These are phyloP conservation scores for Bedellia somnulentella DNA, from an alignment of 2,888 invertebrate genomes.

Conservation along the genomic window DNA sequence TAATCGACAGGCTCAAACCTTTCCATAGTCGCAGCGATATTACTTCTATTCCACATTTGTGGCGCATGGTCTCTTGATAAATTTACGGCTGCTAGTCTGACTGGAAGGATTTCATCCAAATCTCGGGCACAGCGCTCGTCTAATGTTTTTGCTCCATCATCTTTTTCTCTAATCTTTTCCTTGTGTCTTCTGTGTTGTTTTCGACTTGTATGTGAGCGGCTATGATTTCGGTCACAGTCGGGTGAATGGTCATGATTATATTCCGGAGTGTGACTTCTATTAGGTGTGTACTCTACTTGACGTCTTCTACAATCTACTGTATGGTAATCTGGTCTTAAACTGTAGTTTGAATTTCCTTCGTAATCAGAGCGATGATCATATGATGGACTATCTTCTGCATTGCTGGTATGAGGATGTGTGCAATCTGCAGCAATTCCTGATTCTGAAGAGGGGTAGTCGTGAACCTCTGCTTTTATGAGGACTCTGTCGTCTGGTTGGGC, in stretches of 20 bases:
- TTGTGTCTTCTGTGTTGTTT: slow-evolving; percentile 37
- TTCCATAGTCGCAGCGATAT: slow-evolving; percentile 67
- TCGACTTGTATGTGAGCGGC: slow-evolving; percentile 39
- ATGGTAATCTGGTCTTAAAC: slow-evolving; percentile 39
- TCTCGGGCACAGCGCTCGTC: slow-evolving; percentile 51
- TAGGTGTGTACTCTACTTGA: slow-evolving; percentile 36
- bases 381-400: slow-evolving; percentile 47
- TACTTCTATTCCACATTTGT: slow-evolving; percentile 62
- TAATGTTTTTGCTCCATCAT: slow-evolving; percentile 46
- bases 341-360: slow-evolving; percentile 44
- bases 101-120: slow-evolving; percentile 53
- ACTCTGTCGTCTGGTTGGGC: slow-evolving; percentile 49
- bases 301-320: slow-evolving; percentile 42
- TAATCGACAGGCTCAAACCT: slow-evolving; percentile 72
- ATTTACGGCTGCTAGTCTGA: slow-evolving; percentile 49
- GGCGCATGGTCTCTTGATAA: slow-evolving; percentile 33
- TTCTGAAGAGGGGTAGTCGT: slow-evolving; percentile 56
- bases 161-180: slow-evolving; percentile 40
- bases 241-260: slow-evolving; percentile 37
- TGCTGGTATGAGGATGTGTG: slow-evolving; percentile 46
- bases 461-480: slow-evolving; percentile 48
- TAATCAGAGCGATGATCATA: slow-evolving; percentile 51
- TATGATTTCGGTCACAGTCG: slow-evolving; percentile 37
- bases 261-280: slow-evolving; percentile 48
- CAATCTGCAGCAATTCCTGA: slow-evolving; percentile 57